Evolutionary conservation across 1,140 invertebrate genomes (phyloP).

Genomic region (Halictus rubicundus): DNA sequence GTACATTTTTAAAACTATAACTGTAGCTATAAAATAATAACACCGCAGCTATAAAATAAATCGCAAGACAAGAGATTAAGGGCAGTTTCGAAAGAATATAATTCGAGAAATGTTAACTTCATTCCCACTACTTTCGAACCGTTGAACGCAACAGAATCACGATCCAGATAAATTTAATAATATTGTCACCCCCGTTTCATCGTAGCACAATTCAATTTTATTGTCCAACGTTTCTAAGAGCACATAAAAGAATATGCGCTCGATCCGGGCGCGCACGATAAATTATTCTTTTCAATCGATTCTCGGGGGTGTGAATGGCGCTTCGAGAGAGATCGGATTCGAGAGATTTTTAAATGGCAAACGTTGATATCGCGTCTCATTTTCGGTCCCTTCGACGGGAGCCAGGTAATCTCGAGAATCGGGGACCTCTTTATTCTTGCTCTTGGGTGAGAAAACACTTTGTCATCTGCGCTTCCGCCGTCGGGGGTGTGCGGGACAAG

Average conservation of each 20-base stretch:
- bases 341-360: constrained; percentile 29
- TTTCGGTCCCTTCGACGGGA: constrained; percentile 31
- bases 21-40: too few relatives aligned
- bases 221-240: not conserved
- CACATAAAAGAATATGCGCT: not conserved
- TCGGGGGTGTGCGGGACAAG: constrained; percentile 70
- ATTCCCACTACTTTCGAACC: too few relatives aligned
- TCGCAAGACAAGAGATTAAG: too few relatives aligned
- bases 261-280: not conserved
- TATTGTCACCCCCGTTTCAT: too few relatives aligned
- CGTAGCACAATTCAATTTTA: too few relatives aligned
- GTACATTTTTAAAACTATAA: too few relatives aligned
- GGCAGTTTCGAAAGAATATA: too few relatives aligned
- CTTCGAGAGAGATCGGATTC: constrained; percentile 40
- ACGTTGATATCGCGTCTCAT: constrained; percentile 27
- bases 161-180: too few relatives aligned
- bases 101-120: too few relatives aligned
- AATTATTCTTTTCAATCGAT: constrained; percentile 24
- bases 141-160: too few relatives aligned
- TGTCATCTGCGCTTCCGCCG: constrained; percentile 76
- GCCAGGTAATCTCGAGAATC: constrained; percentile 68
- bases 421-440: constrained; percentile 65
- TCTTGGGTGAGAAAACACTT: constrained; percentile 67
- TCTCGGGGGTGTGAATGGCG: constrained; percentile 31
- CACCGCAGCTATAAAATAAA: too few relatives aligned